Evolutionary conservation across 2,797 vertebrate genomes (phyloP), one percentile per base, ranked within the genome.

Genomic region (Typhlichthys eigenmanni): DNA sequence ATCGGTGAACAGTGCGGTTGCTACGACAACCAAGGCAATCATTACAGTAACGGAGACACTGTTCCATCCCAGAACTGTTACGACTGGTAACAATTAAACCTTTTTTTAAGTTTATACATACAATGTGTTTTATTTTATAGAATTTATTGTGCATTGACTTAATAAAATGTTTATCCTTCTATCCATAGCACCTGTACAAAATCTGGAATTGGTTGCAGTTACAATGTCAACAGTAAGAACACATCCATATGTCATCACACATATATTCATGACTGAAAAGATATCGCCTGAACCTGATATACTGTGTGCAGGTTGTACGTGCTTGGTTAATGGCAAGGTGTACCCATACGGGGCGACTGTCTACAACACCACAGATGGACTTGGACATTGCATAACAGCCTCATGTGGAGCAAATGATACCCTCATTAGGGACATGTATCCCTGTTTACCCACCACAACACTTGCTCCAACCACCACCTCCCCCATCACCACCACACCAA

Each of bases 311-410:
- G 96, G 78, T 64, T 98, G 96, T 13, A 50, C 62, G 53, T 98
- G 96, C 70, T 73, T 32, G 45, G 80, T 95, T 0, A 85, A 91
- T 0, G 93, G 93, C 3, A 88, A 74, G 58, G 83, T 2, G 1
- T 95, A 93, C 74, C 64, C 58, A 0, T 93, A 91, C 0, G 87
- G 90, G 0, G 88, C 84, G 0, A 75, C 86, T 2, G 90, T 98
- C 69, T 98, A 98, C 80, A 71, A 92, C 65, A 97, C 95, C 0
- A 92, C 90, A 0, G 96, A 98, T n/a, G 95, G 95, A 10, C 77
- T 81, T 0, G 95, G 94, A 43, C 80, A 88, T 38, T 98, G 96
- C 63, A 92, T 98, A n/a, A 85, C 69, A 0, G 95, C 94, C 55
- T 62, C 5, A n/a, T 98, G 96, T 62, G 87, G 86, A 1, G 50